Evolutionary conservation across 2,888 invertebrate genomes (phyloP).

Genomic region (Acanthoscelides obtectus): DNA sequence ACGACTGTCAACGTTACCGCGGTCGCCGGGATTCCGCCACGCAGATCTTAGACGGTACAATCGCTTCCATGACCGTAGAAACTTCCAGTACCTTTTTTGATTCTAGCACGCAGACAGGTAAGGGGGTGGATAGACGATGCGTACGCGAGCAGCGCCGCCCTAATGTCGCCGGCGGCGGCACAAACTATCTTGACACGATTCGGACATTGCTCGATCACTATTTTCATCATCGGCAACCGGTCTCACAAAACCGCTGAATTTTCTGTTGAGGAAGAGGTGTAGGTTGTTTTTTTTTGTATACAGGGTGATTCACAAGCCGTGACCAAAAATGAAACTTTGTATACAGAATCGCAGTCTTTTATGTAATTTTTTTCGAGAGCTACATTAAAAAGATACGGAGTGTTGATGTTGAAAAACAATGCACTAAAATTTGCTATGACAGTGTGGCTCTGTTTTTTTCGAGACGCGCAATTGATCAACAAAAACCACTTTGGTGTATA

Average conservation of each 20-base stretch:
- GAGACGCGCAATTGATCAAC: too few relatives aligned
- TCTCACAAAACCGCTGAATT: not conserved
- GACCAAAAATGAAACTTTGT: too few relatives aligned
- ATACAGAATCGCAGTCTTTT: too few relatives aligned
- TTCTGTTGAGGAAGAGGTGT: not conserved
- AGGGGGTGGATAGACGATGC: constrained; percentile 29
- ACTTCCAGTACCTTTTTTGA: constrained; percentile 90
- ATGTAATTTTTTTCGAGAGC: too few relatives aligned
- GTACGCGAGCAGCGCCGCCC: not conserved
- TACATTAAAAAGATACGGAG: too few relatives aligned
- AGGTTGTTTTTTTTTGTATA: too few relatives aligned
- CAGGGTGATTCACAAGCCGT: too few relatives aligned
- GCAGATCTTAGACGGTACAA: constrained; percentile 87
- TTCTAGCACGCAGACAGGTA: constrained; percentile 89
- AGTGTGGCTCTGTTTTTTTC: too few relatives aligned
- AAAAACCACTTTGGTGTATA: too few relatives aligned
- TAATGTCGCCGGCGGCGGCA: not conserved
- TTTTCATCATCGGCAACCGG: not conserved
- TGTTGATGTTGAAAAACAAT: too few relatives aligned
- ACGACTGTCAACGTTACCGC: constrained; percentile 52
- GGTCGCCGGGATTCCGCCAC: constrained; percentile 81
- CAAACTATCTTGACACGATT: not conserved
- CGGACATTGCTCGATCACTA: not conserved
- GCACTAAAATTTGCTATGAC: too few relatives aligned
- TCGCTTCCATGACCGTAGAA: constrained; percentile 89